Percentiles rank a stretch among this genome's conserved stretches.
Conservation (phyloP, 2,113 vertebrate genomes). For the Cynocephalus volans region DNA sequence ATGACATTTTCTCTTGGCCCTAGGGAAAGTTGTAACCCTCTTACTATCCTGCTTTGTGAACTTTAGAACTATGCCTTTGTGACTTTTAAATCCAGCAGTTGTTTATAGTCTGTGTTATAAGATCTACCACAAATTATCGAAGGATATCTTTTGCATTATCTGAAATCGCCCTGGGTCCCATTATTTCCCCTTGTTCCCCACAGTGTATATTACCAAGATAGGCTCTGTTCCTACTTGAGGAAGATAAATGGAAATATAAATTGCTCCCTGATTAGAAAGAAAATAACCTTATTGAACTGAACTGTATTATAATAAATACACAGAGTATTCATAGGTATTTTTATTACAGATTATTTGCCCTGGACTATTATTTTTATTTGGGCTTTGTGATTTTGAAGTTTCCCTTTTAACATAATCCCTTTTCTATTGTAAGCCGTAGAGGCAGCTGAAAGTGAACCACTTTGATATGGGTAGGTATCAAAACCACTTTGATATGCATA, state of each 20-base stretch:
- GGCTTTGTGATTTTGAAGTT: constrained; percentile 50
- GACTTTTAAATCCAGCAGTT: constrained; percentile 52
- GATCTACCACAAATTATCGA: neutral
- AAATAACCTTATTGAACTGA: constrained; percentile 39
- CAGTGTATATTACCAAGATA: neutral
- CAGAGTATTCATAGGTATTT: neutral
- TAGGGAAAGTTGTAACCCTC: neutral
- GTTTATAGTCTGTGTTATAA: constrained; percentile 1
- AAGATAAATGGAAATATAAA: constrained; percentile 61
- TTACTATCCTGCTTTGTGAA: neutral
- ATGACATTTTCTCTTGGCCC: neutral
- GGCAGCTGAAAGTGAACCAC: neutral
- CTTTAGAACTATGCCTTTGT: neutral
- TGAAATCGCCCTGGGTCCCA: neutral
- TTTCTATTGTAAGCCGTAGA: constrained; percentile 27
- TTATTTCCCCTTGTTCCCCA: neutral
- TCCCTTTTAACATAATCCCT: neutral
- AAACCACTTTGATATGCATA: neutral
- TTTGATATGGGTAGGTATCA: neutral
- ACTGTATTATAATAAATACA: constrained; percentile 60
- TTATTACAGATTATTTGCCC: constrained; percentile 20
- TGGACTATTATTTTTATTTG: neutral
- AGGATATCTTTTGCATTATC: neutral
- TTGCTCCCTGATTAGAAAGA: constrained; percentile 67
- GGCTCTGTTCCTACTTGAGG: neutral